Conservation (phyloP, 1,140 invertebrate species). For the Calephelis virginiensis region DNA sequence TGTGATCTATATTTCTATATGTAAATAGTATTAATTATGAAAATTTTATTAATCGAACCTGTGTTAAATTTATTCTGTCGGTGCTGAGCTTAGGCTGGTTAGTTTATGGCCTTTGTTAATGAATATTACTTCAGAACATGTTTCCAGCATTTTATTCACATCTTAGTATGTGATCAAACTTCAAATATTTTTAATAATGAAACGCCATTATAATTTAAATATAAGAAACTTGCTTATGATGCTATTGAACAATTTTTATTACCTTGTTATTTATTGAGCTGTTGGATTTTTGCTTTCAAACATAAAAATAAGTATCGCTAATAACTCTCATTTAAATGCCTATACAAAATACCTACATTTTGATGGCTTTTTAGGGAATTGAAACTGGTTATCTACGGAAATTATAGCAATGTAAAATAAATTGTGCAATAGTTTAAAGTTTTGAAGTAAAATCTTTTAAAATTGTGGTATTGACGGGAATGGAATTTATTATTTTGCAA, state of each 20-base stretch:
- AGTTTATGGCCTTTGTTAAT: slow-evolving; percentile 26
- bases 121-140: slow-evolving; percentile 20
- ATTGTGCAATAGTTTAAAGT: too few relatives aligned
- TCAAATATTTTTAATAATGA: slow-evolving; percentile 23
- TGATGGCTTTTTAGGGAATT: too few relatives aligned
- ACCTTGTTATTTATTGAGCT: too few relatives aligned
- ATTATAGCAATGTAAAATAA: too few relatives aligned
- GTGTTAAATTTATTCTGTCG: slow-evolving; percentile 33
- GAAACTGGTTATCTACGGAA: too few relatives aligned
- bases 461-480: too few relatives aligned
- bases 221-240: slow-evolving; percentile 2
- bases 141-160: not conserved
- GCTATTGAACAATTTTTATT: not conserved
- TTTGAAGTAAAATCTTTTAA: slow-evolving; percentile 23
- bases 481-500: too few relatives aligned
- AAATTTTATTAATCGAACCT: slow-evolving; percentile 17
- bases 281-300: not conserved
- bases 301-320: not conserved
- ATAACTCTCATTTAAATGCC: too few relatives aligned
- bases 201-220: slow-evolving; percentile 4
- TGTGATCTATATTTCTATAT: slow-evolving; percentile 41
- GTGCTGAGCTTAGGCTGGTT: slow-evolving; percentile 41
- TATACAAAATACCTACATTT: too few relatives aligned
- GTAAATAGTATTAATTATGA: slow-evolving; percentile 34
- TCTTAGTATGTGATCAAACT: not conserved